Base-by-base conservation (phyloP, 2,888 invertebrate genomes). In the Pristionchus fissidentatus region DNA sequence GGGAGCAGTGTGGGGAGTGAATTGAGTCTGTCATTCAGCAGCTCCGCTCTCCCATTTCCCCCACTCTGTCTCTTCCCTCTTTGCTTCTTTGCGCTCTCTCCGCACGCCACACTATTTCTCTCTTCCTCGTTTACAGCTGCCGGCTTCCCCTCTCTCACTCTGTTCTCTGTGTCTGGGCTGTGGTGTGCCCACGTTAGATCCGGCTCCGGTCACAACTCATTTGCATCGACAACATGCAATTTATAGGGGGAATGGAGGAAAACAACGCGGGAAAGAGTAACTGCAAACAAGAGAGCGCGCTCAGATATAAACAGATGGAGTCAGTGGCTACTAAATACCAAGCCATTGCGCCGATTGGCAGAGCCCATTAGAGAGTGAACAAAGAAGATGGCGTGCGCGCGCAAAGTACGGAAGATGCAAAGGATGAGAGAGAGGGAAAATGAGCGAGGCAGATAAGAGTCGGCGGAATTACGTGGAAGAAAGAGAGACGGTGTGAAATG, bases 81-180 rank as follows among this genome's bases (percentile, higher is more conserved):
- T 41, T 52, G 32, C 75, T 49, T 46, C 75, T 49, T 49, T 49
- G 29, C 49, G 19, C 75, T 62, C 62, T 35, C 62, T 19, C 19
- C 49, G 49, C 29, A 29, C 46, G 4, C 46, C 38, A 15, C 35
- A 41, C 41, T 70, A 26, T 70, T 70, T 38, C 43, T 70, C 70
- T 26, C n/a, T n/a, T n/a, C n/a, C n/a, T n/a, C n/a, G 41, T 41
- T 43, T 70, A 41, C 70, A 70, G 43, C 70, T 70, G 70, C n/a
- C 55, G 22, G n/a, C 41, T 26, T 41, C 41, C 43, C 70, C 70
- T 41, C 70, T 57, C 7, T 57, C n/a, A 22, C 41, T n/a, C 70
- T 26, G 10, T 41, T 26, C n/a, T 13, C n/a, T n/a, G n/a, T n/a
- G n/a, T n/a, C n/a, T n/a, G n/a, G n/a, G n/a, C n/a, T n/a, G n/a